These are phyloP conservation scores for Caenorhabditis macrosperma DNA, from an alignment of 2,888 invertebrate genomes.

Conservation along the genomic window DNA sequence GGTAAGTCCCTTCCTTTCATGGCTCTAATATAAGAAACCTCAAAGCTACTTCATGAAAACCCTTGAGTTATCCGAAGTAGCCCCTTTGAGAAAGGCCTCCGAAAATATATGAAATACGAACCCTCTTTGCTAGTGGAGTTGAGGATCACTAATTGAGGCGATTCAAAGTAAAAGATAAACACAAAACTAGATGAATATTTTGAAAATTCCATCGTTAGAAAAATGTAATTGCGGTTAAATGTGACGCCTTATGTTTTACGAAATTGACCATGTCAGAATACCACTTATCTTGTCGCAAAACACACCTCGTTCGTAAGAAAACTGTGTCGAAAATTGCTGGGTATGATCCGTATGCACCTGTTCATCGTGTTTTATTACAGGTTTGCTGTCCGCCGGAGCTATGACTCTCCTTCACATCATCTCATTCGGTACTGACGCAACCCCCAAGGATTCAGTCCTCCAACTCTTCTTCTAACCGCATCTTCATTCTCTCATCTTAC, in stretches of 20 bases:
- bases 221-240: no score
- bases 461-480: slow-evolving; percentile 33
- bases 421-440: slow-evolving; percentile 8
- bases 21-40: background rate
- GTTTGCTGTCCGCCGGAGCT: slow-evolving; percentile 62
- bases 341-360: background rate
- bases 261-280: background rate
- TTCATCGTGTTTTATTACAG: slow-evolving; percentile 40
- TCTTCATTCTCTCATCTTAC: background rate
- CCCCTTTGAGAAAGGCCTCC: background rate
- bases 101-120: slow-evolving; percentile 11
- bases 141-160: background rate
- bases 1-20: slow-evolving; percentile 57
- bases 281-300: background rate
- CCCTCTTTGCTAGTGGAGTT: background rate
- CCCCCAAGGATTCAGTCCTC: slow-evolving; percentile 19
- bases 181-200: background rate
- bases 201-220: background rate
- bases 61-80: background rate
- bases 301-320: background rate
- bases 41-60: background rate
- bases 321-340: background rate
- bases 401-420: slow-evolving; percentile 53
- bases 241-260: no score
- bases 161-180: slow-evolving; percentile 1